phyloP scores from a whole-genome alignment of 2,888 invertebrate genomes.

The Folsomia manolachei region DNA sequence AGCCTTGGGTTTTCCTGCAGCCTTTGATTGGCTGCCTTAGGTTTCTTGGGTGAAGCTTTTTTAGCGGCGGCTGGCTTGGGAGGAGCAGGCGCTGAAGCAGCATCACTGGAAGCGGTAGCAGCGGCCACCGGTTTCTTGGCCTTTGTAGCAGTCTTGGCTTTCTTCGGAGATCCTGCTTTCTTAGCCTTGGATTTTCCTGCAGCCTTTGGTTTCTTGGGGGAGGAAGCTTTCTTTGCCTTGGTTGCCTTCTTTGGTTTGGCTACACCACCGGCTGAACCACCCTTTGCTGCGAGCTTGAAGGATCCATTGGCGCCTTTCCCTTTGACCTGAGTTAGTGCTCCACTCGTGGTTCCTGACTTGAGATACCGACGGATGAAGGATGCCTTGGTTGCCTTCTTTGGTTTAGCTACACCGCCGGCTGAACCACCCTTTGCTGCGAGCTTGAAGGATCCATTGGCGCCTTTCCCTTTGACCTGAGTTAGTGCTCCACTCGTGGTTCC shows the following conservation, averaged over 20 bases:
- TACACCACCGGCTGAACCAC: constrained; percentile 10
- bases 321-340: constrained; percentile 51
- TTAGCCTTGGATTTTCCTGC: constrained; percentile 29
- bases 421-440: constrained; percentile 30
- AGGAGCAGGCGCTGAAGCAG: constrained; percentile 16
- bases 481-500: constrained; percentile 57
- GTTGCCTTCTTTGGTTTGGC: neutral
- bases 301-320: constrained; percentile 46
- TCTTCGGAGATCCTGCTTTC: constrained; percentile 22
- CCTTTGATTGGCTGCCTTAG: constrained; percentile 21
- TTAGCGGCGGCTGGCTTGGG: constrained; percentile 33
- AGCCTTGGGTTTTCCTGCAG: constrained; percentile 24
- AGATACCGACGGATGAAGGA: constrained; percentile 63
- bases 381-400: constrained; percentile 48
- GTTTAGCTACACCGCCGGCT: neutral
- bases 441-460: constrained; percentile 45
- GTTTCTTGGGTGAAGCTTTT: constrained; percentile 29
- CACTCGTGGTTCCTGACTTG: constrained; percentile 60
- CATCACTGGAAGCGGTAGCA: constrained; percentile 13
- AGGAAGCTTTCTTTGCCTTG: constrained; percentile 20
- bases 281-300: constrained; percentile 39
- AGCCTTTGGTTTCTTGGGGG: constrained; percentile 19
- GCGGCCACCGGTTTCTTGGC: constrained; percentile 25
- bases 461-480: constrained; percentile 49
- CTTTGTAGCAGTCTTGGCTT: constrained; percentile 21